phyloP scores from a whole-genome alignment of 2,113 vertebrate genomes.

The Hyperoodon ampullatus region DNA sequence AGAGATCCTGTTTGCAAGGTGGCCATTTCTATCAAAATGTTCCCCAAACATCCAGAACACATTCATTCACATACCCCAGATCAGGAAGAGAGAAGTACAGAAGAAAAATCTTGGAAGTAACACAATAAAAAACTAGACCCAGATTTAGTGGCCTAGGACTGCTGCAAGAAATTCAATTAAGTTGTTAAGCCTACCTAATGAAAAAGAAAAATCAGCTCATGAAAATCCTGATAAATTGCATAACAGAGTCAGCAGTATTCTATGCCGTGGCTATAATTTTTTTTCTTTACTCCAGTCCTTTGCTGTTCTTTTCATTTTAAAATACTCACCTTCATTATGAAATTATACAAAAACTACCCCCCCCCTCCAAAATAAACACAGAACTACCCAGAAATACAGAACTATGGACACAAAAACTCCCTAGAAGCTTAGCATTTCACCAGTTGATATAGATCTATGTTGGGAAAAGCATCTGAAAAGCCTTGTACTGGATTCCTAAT shows the following conservation, averaged over 20 bases:
- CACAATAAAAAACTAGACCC: not conserved
- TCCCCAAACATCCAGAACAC: not conserved
- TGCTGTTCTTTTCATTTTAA: constrained; percentile 23
- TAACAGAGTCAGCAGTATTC: not conserved
- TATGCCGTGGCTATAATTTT: not conserved
- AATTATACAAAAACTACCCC: not conserved
- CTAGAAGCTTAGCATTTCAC: not conserved
- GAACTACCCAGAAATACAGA: constrained; percentile 28
- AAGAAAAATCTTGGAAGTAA: constrained; percentile 34
- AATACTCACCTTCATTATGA: constrained; percentile 20
- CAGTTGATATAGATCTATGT: not conserved
- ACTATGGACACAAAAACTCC: not conserved
- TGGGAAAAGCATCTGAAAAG: not conserved
- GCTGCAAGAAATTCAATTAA: constrained; percentile 51
- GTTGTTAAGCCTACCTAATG: constrained; percentile 8
- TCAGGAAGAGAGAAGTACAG: not conserved
- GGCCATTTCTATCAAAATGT: constrained; percentile 33
- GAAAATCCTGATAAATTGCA: not conserved
- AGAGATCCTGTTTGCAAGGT: not conserved
- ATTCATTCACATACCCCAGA: not conserved
- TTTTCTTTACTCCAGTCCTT: not conserved
- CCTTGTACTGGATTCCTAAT: not conserved
- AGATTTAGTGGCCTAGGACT: not conserved
- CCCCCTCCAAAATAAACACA: not conserved
- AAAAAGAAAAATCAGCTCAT: constrained; percentile 26